Conservation (phyloP, 2,888 invertebrate species). For the Heliconius charithonia region DNA sequence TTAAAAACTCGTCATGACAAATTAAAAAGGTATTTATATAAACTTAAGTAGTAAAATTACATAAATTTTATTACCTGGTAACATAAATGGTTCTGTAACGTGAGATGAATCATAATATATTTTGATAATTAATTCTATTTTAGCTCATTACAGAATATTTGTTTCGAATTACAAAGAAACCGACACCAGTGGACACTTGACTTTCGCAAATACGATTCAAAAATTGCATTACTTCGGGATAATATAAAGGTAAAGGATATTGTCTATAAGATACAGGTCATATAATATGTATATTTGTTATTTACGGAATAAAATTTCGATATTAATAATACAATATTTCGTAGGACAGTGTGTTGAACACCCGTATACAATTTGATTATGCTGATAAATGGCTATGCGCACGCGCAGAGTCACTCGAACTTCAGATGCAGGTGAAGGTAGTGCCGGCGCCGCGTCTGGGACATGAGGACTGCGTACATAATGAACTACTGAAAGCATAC, state of each 20-base stretch:
- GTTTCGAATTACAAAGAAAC: constrained; percentile 57
- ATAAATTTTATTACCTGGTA: neutral
- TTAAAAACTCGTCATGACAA: constrained; percentile 55
- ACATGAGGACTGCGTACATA: constrained; percentile 68
- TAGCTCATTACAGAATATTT: constrained; percentile 58
- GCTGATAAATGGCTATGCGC: constrained; percentile 72
- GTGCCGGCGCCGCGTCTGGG: constrained; percentile 56
- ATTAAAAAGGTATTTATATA: constrained; percentile 54
- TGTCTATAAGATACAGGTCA: neutral
- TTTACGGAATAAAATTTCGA: neutral
- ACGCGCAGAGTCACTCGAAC: constrained; percentile 64
- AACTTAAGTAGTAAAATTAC: neutral
- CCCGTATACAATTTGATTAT: constrained; percentile 64
- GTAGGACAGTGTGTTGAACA: constrained; percentile 57
- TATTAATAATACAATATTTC: constrained; percentile 13
- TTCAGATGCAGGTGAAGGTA: constrained; percentile 55
- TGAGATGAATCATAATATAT: neutral
- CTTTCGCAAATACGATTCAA: constrained; percentile 59
- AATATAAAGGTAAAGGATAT: constrained; percentile 62
- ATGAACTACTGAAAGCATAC: constrained; percentile 64
- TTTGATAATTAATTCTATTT: constrained; percentile 15
- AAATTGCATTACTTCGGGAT: constrained; percentile 67
- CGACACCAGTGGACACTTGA: constrained; percentile 57
- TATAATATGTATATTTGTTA: too few relatives aligned
- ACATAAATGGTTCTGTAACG: neutral